Percentiles rank a stretch among this genome's conserved stretches.
Conservation (phyloP, 2,888 invertebrate species). For the Oeneis ivallda region DNA sequence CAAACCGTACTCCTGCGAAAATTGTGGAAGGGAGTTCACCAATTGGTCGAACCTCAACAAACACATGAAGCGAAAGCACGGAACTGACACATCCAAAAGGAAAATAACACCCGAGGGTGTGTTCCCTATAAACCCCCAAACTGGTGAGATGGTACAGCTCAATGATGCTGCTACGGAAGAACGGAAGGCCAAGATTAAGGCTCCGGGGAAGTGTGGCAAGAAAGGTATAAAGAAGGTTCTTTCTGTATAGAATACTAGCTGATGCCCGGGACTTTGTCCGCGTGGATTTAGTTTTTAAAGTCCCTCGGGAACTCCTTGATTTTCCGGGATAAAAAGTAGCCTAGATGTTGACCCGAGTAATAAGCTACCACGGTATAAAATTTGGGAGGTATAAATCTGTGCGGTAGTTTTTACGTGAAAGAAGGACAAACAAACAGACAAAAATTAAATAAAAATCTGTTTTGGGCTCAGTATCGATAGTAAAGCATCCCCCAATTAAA, state of each 20-base stretch:
- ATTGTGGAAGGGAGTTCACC: constrained; percentile 87
- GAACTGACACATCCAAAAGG: constrained; percentile 73
- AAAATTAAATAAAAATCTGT: too few relatives aligned
- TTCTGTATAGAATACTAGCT: constrained; percentile 36
- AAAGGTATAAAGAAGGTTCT: constrained; percentile 59
- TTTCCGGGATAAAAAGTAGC: too few relatives aligned
- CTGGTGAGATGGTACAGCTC: constrained; percentile 53
- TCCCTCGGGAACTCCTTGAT: too few relatives aligned
- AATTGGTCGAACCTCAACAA: constrained; percentile 93
- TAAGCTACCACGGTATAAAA: too few relatives aligned
- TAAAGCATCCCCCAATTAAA: too few relatives aligned
- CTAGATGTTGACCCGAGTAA: too few relatives aligned
- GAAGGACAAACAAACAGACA: too few relatives aligned
- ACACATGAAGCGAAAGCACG: constrained; percentile 89
- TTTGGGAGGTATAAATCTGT: too few relatives aligned
- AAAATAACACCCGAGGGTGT: constrained; percentile 80
- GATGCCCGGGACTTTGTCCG: too few relatives aligned
- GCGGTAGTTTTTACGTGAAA: too few relatives aligned
- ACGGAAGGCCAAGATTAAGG: constrained; percentile 73
- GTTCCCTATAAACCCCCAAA: constrained; percentile 70
- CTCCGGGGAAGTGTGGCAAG: constrained; percentile 69
- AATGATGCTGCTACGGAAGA: constrained; percentile 67
- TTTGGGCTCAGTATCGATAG: too few relatives aligned
- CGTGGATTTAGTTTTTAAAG: too few relatives aligned
- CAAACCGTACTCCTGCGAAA: constrained; percentile 87